These are phyloP conservation scores for Zaprionus nigranus DNA, from an alignment of 1,140 invertebrate species.

Conservation along the genomic window DNA sequence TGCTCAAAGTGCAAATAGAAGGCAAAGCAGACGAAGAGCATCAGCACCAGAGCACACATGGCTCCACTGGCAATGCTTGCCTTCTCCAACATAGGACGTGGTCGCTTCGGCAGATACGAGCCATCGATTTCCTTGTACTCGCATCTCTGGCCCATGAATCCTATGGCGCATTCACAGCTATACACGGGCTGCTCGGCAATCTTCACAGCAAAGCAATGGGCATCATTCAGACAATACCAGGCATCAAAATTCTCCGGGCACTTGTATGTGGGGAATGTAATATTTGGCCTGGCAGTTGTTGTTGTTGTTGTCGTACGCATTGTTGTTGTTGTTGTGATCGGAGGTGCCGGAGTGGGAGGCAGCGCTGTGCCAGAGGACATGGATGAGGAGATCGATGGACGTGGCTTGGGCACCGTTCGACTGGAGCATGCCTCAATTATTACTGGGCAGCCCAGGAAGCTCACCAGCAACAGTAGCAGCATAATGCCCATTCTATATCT, in stretches of 20 bases:
- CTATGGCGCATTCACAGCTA: conserved; percentile 97
- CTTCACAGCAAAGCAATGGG: conserved; percentile 96
- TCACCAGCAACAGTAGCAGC: conserved; percentile 48
- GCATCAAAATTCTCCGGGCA: conserved; percentile 95
- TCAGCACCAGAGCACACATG: conserved; percentile 93
- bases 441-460: conserved; percentile 49
- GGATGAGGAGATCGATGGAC: conserved; percentile 85
- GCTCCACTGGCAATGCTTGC: conserved; percentile 96
- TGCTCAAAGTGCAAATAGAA: conserved; percentile 92
- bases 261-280: conserved; percentile 97
- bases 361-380: conserved; percentile 70
- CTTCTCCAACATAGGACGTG: conserved; percentile 94
- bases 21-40: conserved; percentile 93
- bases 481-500: conserved; percentile 44
- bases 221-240: conserved; percentile 97
- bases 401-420: conserved; percentile 92
- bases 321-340: conserved; percentile 50
- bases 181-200: conserved; percentile 96
- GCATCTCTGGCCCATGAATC: conserved; percentile 96
- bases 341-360: conserved; percentile 83
- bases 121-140: conserved; percentile 97
- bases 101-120: conserved; percentile 92
- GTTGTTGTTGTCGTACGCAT: conserved; percentile 84
- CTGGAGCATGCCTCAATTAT: conserved; percentile 91
- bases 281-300: conserved; percentile 92